These are phyloP conservation scores for Drosophila seguyi DNA, from an alignment of 1,140 invertebrate species.

Conservation along the genomic window DNA sequence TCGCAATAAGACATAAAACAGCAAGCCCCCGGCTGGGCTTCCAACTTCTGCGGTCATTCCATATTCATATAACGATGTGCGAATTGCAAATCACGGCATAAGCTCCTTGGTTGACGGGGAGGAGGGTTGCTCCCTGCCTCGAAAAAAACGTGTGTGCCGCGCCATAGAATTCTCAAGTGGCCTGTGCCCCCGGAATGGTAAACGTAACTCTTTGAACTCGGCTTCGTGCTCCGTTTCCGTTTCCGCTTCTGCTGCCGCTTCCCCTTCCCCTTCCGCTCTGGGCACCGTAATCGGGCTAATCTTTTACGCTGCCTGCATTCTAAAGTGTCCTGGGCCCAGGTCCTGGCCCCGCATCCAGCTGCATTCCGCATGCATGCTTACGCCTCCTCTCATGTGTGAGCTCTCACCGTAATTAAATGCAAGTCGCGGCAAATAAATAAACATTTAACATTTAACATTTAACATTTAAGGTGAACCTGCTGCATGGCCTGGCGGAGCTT, in stretches of 20 bases:
- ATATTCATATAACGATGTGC: slow-evolving; percentile 77
- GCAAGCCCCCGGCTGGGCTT: neutral
- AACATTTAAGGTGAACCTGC: neutral
- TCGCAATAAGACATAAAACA: neutral
- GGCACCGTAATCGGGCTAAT: slow-evolving; percentile 74
- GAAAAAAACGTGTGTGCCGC: neutral
- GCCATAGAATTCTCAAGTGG: slow-evolving; percentile 60
- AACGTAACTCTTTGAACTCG: slow-evolving; percentile 70
- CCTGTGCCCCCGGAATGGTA: slow-evolving; percentile 2
- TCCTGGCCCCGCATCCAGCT: neutral
- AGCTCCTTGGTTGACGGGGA: neutral
- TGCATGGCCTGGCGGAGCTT: neutral
- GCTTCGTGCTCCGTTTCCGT: slow-evolving; percentile 29
- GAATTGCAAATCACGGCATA: slow-evolving; percentile 72
- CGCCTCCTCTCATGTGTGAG: slow-evolving; percentile 38
- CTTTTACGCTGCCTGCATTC: slow-evolving; percentile 84
- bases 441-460: slow-evolving; percentile 23
- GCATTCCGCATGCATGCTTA: slow-evolving; percentile 69
- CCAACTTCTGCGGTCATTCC: slow-evolving; percentile 29
- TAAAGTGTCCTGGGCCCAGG: slow-evolving; percentile 50
- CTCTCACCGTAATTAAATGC: slow-evolving; percentile 62
- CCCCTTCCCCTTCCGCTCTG: slow-evolving; percentile 15
- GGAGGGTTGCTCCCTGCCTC: neutral
- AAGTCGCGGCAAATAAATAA: slow-evolving; percentile 27
- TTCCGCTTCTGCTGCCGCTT: slow-evolving; percentile 39